Conservation (phyloP, 2,888 invertebrate genomes). For the Calameuta filiformis region DNA sequence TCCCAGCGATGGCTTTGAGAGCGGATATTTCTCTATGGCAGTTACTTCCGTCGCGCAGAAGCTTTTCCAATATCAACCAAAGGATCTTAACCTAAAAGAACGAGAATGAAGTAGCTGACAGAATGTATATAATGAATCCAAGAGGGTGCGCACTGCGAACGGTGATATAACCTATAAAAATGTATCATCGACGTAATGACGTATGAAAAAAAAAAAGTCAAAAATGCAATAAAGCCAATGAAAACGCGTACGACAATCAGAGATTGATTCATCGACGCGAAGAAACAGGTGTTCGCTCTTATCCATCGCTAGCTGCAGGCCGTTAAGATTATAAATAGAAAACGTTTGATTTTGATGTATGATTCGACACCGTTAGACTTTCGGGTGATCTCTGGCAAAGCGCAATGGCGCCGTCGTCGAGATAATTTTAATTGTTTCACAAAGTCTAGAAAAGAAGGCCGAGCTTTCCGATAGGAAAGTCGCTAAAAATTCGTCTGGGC, state of each 20-base stretch:
- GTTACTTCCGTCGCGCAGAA: no score
- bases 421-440: no score
- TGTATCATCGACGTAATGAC: conserved; percentile 6
- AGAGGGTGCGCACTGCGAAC: no score
- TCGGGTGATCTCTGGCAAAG: neutral
- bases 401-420: no score
- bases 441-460: no score
- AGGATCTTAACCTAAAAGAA: no score
- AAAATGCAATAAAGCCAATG: conserved; percentile 34
- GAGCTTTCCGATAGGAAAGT: no score
- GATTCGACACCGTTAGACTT: conserved; percentile 29
- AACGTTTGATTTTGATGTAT: conserved; percentile 60
- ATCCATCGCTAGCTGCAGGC: conserved; percentile 40
- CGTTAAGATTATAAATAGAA: conserved; percentile 55
- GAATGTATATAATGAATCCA: no score
- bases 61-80: neutral
- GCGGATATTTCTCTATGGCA: neutral
- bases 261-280: conserved; percentile 19
- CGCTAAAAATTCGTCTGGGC: no score
- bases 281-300: conserved; percentile 50
- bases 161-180: no score
- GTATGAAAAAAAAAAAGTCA: conserved; percentile 23
- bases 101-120: no score
- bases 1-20: conserved; percentile 13
- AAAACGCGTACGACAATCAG: neutral